phyloP scores from a whole-genome alignment of 2,888 invertebrate genomes.

The Pyralis farinalis region DNA sequence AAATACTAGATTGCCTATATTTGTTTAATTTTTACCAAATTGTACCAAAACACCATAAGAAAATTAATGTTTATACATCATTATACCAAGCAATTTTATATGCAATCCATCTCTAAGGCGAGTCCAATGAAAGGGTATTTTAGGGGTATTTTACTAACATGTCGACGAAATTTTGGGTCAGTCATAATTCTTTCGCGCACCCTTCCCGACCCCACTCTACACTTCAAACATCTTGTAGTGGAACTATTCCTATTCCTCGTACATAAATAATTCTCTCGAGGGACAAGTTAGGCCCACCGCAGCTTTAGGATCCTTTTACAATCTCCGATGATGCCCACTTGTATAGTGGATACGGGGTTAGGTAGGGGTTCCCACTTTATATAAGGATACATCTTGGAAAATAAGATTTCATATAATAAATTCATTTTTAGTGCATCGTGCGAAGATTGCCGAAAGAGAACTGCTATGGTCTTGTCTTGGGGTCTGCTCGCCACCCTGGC shows the following conservation, averaged over 20 bases:
- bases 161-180: neutral
- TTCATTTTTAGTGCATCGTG: no score
- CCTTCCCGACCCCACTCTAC: neutral
- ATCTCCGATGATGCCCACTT: slow-evolving; percentile 4
- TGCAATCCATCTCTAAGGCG: neutral
- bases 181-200: neutral
- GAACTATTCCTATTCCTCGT: slow-evolving; percentile 1
- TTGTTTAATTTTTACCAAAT: no score
- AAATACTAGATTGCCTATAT: no score
- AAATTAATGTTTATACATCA: neutral
- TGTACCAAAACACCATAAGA: neutral
- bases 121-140: neutral
- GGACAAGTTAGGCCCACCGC: slow-evolving; percentile 5
- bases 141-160: neutral
- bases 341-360: slow-evolving; percentile 1
- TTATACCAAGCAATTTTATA: neutral
- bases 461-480: no score
- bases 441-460: no score
- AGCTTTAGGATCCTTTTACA: neutral
- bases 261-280: slow-evolving; percentile 4
- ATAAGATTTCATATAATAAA: no score
- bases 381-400: no score
- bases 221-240: neutral
- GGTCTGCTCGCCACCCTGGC: no score
- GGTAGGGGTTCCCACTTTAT: neutral